Evolutionary conservation across 2,888 invertebrate genomes (phyloP), one percentile per base, ranked within the genome.

Genomic region (Drosophila suboccidentalis): DNA sequence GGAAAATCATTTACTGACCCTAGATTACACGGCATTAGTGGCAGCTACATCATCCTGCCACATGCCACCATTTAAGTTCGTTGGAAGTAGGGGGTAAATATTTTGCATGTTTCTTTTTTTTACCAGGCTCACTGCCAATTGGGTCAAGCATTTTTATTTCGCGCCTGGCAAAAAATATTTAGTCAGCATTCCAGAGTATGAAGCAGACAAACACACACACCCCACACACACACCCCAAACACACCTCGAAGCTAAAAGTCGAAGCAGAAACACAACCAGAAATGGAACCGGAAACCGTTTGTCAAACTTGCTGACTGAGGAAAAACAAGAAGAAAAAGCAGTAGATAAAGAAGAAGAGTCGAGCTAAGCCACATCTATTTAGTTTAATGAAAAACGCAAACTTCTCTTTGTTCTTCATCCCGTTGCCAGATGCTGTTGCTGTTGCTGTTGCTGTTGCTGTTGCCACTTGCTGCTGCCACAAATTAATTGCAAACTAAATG

Each of bases 401-500:
- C 62, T 80, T 60, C 58, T 64, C 54, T 70, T 71, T 46, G 43
- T 22, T 36, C 29, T 51, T 39, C 22, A 22, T 22, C 8, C 29
- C 29, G 19, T 13, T 36, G 36, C 13, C 17, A 10, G 32, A n/a
- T 19, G 26, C 32, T 50, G n/a, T 2, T 19, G 19, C 19, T 17
- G 49, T 2, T 19, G 19, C 19, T 17, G 49, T n/a, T 69, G 34
- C 41, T 29, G 47, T 34, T 58, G 53, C 66, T 50, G n/a, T 43
- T 54, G 34, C 57, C 36, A 4, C 65, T 53, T 34, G 62, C 26
- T 54, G 67, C 47, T 71, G 87, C 89, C 83, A 80, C 89, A 86
- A 84, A 89, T 84, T 84, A 84, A 84, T 84, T 84, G 84, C 89
- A 88, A 89, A 85, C 84, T 84, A 87, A 84, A 89, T 76, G 87